Evolutionary conservation across 2,797 vertebrate genomes (phyloP).

Genomic region (Corythornis leucogaster): DNA sequence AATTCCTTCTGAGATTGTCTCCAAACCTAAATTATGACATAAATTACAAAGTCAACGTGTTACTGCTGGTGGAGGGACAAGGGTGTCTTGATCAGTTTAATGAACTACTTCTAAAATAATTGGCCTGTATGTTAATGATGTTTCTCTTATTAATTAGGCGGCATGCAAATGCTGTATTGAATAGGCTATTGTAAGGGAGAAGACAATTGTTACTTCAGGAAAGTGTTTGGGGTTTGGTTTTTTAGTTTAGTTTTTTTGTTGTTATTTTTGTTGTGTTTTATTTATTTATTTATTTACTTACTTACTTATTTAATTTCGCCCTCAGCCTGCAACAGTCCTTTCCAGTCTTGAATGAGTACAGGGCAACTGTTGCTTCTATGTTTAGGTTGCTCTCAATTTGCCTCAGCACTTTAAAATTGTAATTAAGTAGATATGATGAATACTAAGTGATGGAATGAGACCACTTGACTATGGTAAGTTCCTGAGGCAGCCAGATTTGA

Average conservation of each 20-base stretch:
- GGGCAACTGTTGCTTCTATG: neutral
- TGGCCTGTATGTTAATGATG: neutral
- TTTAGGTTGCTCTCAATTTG: constrained; percentile 1
- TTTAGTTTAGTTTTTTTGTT: neutral
- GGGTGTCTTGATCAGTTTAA: constrained; percentile 9
- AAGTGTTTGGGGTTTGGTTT: neutral
- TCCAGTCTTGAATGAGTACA: neutral
- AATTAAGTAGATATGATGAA: constrained; percentile 32
- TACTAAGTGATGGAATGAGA: constrained; percentile 55
- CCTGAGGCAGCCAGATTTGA: neutral
- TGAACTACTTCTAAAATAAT: constrained; percentile 19
- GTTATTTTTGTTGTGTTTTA: too few species aligned
- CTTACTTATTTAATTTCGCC: neutral
- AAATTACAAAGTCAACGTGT: neutral
- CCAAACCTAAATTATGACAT: neutral
- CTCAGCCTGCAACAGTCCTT: neutral
- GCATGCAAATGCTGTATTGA: neutral
- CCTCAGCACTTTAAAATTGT: neutral
- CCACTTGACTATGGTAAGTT: neutral
- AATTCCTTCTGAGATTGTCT: neutral
- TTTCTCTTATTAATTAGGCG: neutral
- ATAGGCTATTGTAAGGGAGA: neutral
- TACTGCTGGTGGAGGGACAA: neutral
- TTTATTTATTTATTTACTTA: too few species aligned
- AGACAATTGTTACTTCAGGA: neutral